Evolutionary conservation across 2,113 vertebrate genomes (phyloP).

Genomic region (Pituophis catenifer): DNA sequence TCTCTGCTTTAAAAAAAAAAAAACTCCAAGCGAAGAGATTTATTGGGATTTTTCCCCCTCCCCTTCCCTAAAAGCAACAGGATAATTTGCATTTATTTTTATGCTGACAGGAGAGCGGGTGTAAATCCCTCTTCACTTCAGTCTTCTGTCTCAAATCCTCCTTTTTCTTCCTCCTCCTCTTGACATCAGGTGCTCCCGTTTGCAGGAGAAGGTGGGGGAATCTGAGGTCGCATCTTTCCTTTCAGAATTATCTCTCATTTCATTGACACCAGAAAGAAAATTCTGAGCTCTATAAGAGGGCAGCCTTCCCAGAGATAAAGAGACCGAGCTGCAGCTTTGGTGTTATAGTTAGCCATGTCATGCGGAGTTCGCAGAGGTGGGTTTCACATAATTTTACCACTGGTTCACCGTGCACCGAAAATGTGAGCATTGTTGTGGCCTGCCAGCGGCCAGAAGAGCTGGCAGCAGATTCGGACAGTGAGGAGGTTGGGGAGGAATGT

Average conservation of each 20-base stretch:
- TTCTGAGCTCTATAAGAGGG: background rate
- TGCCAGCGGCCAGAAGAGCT: no score
- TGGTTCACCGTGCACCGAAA: no score
- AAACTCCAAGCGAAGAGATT: background rate
- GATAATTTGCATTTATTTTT: background rate
- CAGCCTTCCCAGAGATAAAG: background rate
- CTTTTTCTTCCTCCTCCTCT: background rate
- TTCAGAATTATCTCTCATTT: background rate
- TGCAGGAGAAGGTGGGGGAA: background rate
- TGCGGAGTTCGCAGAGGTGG: background rate
- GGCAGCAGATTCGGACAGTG: no score
- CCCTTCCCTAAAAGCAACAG: background rate
- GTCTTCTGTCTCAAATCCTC: background rate
- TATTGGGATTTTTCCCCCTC: background rate
- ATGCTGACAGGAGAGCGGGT: background rate
- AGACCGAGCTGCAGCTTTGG: background rate
- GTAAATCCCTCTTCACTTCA: background rate
- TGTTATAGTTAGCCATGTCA: background rate
- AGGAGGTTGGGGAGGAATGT: no score
- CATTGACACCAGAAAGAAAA: background rate
- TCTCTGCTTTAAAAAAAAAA: background rate
- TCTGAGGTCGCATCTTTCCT: background rate
- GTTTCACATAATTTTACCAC: no score
- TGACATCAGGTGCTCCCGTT: background rate
- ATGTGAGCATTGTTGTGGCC: no score